These are phyloP conservation scores for Argopecten irradians DNA, from an alignment of 1,140 invertebrate genomes.

Conservation along the genomic window DNA sequence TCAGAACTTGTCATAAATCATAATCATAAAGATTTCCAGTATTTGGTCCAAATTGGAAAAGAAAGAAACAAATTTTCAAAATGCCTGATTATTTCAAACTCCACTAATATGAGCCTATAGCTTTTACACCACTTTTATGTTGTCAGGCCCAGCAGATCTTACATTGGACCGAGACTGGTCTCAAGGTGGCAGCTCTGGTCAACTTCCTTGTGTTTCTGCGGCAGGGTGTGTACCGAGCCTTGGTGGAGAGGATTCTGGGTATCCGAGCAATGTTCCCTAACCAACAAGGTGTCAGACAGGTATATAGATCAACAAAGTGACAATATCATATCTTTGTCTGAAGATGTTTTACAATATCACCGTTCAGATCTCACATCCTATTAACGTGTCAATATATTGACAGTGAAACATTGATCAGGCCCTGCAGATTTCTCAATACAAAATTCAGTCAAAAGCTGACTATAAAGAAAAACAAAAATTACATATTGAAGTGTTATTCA, in stretches of 20 bases:
- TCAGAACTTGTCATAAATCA: too few species aligned
- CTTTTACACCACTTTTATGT: not conserved
- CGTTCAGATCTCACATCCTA: too few species aligned
- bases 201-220: slow-evolving; percentile 74
- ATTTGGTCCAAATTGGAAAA: too few species aligned
- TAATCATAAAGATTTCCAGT: too few species aligned
- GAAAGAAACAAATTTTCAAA: too few species aligned
- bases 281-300: slow-evolving; percentile 70
- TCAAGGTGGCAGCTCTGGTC: slow-evolving; percentile 66
- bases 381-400: too few species aligned
- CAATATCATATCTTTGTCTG: not conserved
- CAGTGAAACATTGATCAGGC: too few species aligned
- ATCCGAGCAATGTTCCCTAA: slow-evolving; percentile 68
- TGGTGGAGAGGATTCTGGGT: slow-evolving; percentile 71
- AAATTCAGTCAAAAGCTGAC: too few species aligned
- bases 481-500: too few species aligned
- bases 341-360: too few species aligned
- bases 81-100: not conserved
- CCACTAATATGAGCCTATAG: not conserved
- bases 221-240: slow-evolving; percentile 62
- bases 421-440: too few species aligned
- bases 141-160: slow-evolving; percentile 59
- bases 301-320: slow-evolving; percentile 28
- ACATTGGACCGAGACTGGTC: slow-evolving; percentile 56
- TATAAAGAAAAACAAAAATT: too few species aligned